phyloP scores from a whole-genome alignment of 2,888 invertebrate species.

The Synergus laeviventris region DNA sequence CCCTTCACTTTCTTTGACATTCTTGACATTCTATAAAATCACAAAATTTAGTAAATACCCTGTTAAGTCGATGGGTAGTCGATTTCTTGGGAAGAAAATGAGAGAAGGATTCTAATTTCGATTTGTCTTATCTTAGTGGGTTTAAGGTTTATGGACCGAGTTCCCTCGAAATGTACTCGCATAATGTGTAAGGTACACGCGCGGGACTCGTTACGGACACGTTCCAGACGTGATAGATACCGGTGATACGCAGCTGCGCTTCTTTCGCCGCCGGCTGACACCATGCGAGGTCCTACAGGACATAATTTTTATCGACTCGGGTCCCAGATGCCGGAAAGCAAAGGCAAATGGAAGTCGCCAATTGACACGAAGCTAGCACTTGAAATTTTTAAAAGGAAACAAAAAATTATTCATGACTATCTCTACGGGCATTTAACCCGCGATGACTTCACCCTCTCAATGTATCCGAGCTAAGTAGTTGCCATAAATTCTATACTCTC shows the following conservation, averaged over 20 bases:
- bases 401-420: constrained; percentile 36
- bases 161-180: not conserved
- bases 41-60: no score
- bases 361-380: constrained; percentile 66
- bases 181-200: constrained; percentile 40
- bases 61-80: not conserved
- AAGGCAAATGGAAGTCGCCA: constrained; percentile 68
- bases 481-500: not conserved
- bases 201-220: constrained; percentile 47
- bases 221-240: constrained; percentile 52
- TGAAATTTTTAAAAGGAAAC: constrained; percentile 22
- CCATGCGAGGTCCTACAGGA: constrained; percentile 53
- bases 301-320: constrained; percentile 69
- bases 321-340: constrained; percentile 67
- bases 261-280: constrained; percentile 49
- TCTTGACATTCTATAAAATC: no score
- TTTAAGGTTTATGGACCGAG: not conserved
- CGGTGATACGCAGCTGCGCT: constrained; percentile 53
- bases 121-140: not conserved
- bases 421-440: constrained; percentile 19
- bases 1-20: no score
- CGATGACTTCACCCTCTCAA: constrained; percentile 21
- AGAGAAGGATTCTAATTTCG: not conserved
- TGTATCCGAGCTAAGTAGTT: not conserved
- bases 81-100: not conserved